phyloP scores from a whole-genome alignment of 1,140 invertebrate genomes.

The Elymnias hypermnestra region DNA sequence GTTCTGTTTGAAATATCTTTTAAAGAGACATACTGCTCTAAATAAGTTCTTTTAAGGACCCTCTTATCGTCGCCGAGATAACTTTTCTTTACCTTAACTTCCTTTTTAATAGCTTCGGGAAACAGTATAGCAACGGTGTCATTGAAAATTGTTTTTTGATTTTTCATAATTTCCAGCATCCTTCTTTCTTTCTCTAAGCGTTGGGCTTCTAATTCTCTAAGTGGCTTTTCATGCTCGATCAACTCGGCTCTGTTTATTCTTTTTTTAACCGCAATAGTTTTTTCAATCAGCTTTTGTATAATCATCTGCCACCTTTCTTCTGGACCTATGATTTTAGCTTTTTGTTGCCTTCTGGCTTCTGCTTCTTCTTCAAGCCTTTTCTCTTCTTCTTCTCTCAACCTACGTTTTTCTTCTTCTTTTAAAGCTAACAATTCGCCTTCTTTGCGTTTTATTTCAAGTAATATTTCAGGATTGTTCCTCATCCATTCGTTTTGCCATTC shows the following conservation, averaged over 20 bases:
- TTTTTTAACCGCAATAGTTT: constrained; percentile 70
- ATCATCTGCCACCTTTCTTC: constrained; percentile 68
- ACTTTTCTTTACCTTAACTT: constrained; percentile 45
- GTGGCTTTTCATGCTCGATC: constrained; percentile 66
- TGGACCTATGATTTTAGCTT: constrained; percentile 50
- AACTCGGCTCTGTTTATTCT: constrained; percentile 64
- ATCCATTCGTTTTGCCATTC: constrained; percentile 63
- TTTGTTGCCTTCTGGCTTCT: constrained; percentile 46
- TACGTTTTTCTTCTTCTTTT: constrained; percentile 63
- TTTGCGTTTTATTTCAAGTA: constrained; percentile 60
- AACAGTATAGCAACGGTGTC: constrained; percentile 71
- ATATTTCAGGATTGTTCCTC: constrained; percentile 56
- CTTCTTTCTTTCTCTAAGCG: constrained; percentile 60
- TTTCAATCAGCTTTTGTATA: constrained; percentile 66
- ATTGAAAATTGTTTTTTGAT: constrained; percentile 68
- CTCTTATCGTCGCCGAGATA: constrained; percentile 43
- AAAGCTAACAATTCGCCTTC: constrained; percentile 51
- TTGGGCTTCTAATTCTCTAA: constrained; percentile 65
- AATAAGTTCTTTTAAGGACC: constrained; percentile 40
- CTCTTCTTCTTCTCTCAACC: constrained; percentile 53
- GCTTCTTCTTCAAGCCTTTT: constrained; percentile 56
- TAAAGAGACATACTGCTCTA: constrained; percentile 50
- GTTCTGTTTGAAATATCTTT: constrained; percentile 36
- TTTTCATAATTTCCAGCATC: constrained; percentile 72
- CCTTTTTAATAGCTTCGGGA: constrained; percentile 65